Percentiles rank a stretch among this genome's conserved stretches.
phyloP scores from a whole-genome alignment of 2,113 vertebrate species.

The Sinocyclocheilus maitianheensis region DNA sequence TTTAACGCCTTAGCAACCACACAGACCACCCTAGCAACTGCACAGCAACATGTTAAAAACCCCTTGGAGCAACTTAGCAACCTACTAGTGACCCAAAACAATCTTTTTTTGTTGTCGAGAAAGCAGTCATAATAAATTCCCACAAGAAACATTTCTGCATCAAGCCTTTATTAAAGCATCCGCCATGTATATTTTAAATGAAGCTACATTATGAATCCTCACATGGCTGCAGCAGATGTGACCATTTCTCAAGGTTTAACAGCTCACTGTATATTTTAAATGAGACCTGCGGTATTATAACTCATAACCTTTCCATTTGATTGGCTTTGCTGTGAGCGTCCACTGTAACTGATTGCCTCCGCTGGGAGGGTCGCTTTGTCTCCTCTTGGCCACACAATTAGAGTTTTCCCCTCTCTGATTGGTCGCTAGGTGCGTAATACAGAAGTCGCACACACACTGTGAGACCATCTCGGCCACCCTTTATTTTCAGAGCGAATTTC shows the following conservation, averaged over 20 bases:
- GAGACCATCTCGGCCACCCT: slow-evolving; percentile 18
- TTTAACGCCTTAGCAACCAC: neutral
- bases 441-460: neutral
- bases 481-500: slow-evolving; percentile 1
- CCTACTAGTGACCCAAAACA: neutral
- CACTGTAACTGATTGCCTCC: slow-evolving; percentile 33
- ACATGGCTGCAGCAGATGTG: neutral
- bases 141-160: neutral
- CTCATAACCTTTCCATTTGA: slow-evolving; percentile 1
- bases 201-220: neutral
- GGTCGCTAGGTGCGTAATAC: neutral
- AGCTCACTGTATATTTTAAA: neutral
- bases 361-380: slow-evolving; percentile 6
- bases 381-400: slow-evolving; percentile 19
- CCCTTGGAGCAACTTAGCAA: neutral
- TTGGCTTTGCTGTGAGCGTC: neutral
- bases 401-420: slow-evolving; percentile 30
- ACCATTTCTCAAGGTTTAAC: neutral
- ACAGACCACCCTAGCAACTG: neutral
- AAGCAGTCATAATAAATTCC: neutral
- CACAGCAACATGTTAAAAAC: neutral
- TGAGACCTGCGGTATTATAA: slow-evolving; percentile 10
- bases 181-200: neutral
- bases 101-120: neutral
- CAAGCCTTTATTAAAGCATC: neutral